Base-by-base conservation (phyloP, 1,140 invertebrate species). In the Onthophagus taurus region DNA sequence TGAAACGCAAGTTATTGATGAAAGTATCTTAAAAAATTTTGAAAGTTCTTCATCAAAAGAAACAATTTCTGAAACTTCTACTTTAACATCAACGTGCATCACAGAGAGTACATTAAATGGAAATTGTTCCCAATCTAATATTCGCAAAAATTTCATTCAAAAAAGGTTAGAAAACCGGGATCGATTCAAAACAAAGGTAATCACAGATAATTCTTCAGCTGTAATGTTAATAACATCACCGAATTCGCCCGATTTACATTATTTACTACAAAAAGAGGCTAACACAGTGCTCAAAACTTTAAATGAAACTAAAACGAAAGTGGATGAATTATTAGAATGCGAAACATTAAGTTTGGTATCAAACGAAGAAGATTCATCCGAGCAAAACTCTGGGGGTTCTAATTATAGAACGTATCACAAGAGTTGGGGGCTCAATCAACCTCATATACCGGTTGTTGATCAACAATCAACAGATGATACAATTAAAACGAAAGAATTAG, bases 301-400 rank as follows among this genome's bases (percentile, higher is more conserved):
- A 17, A 71, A 63, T 60, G 1, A 65, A 59, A 61, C 39, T 44
- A 44, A 23, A 42, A 38, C 43, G 26, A 26, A 47, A 42, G 35
- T 49, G 4, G 65, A 78, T 23, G 61, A 69, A 44, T 64, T 78
- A 35, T 57, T 79, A 30, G 78, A 80, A 48, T 74, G 74, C 54
- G 78, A 81, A 60, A 81, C 78, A 0, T 54, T 81, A 11, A 81
- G 75, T 50, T 58, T 82, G 18, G 78, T 82, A 0, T 80, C 82
- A 8, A 81, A 83, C 53, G 76, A 78, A 38, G 72, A 69, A n/a
- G 72, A 75, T 38, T n/a, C n/a, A n/a, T 67, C 68, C 2, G 69
- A 74, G 44, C 55, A 58, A 21, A 67, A 59, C 57, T 61, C 51
- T 61, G 41, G 58, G 52, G 42, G 60, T 59, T 62, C 62, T 59